Evolutionary conservation across 2,113 vertebrate genomes (phyloP), one percentile per base, ranked within the genome.

Genomic region (Larimichthys crocea): DNA sequence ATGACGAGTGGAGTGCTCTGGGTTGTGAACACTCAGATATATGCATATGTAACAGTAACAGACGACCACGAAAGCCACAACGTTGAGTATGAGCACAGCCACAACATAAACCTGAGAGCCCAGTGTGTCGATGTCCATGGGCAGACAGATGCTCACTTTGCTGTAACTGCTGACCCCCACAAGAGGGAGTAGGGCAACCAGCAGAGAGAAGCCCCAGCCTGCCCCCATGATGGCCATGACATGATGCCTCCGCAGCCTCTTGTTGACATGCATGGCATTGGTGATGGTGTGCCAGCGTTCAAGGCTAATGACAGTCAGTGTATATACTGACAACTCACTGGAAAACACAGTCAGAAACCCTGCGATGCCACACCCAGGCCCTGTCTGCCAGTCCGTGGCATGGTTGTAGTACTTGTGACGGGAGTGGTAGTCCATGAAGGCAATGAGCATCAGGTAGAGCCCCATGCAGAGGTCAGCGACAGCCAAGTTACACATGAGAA

Each of bases 201-300:
- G 62, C 3, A 96, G 64, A 42, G 97, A 96, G 85, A 98, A 96
- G 0, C 90, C 62, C 98, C 98, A 99, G 12, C 97, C 97, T 0
- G 85, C 95, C 0, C 89, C 94, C 97, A 99, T 98, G 53, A 98
- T 95, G 0, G 85, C 86, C 2, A 95, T 81, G 3, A 97, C 96
- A 0, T 98, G 97, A 16, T 94, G 92, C 83, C 97, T 91, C 0
- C 94, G 91, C 5, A 98, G 93, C 88, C 96, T 96, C 50, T 96
- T 95, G 60, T 97, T 95, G 46, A 96, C 91, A 80, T 96, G 96
- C 94, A 99, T 95, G 89, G 97, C 97, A 0, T 98, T 96, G 60
- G 95, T 96, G 90, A 99, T 99, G 9, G 97, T 98, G 79, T 99
- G 96, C 96, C 97, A 97, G 69, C 97, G 94, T 26, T 99, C 98